Base-by-base conservation (phyloP, 1,140 invertebrate genomes). In the Aphidius gifuensis region DNA sequence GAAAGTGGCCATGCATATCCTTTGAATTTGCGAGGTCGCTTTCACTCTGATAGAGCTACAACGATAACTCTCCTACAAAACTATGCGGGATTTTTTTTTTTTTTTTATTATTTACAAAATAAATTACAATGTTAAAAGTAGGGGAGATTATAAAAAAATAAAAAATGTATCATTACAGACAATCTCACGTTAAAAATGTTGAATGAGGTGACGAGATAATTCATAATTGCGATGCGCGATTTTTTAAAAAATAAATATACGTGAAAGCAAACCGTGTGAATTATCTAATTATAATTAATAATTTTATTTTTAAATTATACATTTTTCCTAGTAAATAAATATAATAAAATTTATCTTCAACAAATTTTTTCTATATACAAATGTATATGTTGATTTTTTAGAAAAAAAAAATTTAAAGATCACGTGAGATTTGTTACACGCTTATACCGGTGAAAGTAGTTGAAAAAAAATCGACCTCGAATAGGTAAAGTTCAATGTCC, bases 381-480 rank as follows among this genome's bases (percentile, higher is more conserved):
- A n/a, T n/a, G n/a, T n/a, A n/a, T n/a, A 16, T 16, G 16, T 16
- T 16, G 16, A 16, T 16, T 16, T 16, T 16, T 16, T 16, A 16
- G 16, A 16, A 32, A 32, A 32, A 32, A 32, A 32, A 32, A 32
- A 32, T 3, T 44, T 45, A 57, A 45, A 16, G 42, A 16, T 57
- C 3, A 2, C 40, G 40, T 45, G 59, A 21, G 8, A 50, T 57
- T 23, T 11, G 40, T 9, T 49, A 48, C 42, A 61, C 53, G 59
- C 55, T 50, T 45, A 53, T 32, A 32, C 23, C 23, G 23, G 70
- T 67, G 70, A 74, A 71, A 72, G 69, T 74, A 73, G 69, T 69
- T 66, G 64, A 72, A 69, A 72, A 72, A 62, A 42, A 55, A 55
- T 55, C 69, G 73, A 76, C 74, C 74, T 75, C 73, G 71, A 75